Percentiles rank a stretch among this genome's conserved stretches.
Conservation (phyloP, 2,113 vertebrate species). For the Chaetura pelagica region DNA sequence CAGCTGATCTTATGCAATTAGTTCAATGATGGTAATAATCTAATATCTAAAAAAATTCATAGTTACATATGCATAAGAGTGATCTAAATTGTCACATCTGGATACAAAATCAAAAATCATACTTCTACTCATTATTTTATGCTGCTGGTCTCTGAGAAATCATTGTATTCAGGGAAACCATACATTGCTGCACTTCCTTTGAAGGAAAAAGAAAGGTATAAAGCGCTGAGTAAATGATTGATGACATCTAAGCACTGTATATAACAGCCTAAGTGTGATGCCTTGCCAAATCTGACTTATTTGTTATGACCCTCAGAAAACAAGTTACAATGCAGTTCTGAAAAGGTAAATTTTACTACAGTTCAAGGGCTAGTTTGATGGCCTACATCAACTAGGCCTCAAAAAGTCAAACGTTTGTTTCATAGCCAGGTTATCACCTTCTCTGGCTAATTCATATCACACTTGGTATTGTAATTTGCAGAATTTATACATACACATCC, state of each 20-base stretch:
- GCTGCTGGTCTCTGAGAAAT: neutral
- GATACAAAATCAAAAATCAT: neutral
- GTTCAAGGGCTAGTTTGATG: neutral
- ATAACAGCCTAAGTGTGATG: neutral
- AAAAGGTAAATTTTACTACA: neutral
- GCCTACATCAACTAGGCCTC: neutral
- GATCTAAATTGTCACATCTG: neutral
- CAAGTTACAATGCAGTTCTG: neutral
- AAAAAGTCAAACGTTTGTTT: neutral
- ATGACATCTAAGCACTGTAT: rapidly evolving
- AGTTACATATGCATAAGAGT: neutral
- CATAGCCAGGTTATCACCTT: neutral
- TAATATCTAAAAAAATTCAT: neutral
- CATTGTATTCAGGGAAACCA: neutral
- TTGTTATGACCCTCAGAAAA: neutral
- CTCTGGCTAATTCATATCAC: neutral
- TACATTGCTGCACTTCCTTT: neutral
- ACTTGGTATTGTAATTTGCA: neutral
- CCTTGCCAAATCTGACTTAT: neutral
- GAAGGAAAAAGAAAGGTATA: neutral
- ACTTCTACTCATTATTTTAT: neutral
- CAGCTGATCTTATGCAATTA: neutral
- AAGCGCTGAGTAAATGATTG: neutral
- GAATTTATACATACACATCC: neutral
- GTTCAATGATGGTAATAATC: neutral